These are phyloP conservation scores for Halisarca cf. caerulea DNA, from an alignment of 37 sponge, comb jelly and placozoan species.

Conservation along the genomic window DNA sequence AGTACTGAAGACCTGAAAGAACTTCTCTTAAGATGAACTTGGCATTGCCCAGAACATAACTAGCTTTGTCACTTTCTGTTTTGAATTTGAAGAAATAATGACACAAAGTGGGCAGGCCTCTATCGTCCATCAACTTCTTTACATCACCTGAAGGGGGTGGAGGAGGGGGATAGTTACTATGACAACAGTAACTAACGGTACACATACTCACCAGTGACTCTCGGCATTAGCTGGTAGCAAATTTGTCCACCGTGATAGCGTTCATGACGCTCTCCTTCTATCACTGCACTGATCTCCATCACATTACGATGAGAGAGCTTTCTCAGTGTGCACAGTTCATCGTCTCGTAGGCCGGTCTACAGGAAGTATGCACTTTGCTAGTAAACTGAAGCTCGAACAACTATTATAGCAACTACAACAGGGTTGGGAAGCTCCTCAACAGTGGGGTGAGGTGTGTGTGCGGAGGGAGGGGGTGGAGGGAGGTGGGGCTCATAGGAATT, in stretches of 20 bases:
- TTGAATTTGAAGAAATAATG: neutral
- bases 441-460: too few species aligned
- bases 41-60: slow-evolving; percentile 19
- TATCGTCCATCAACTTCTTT: slow-evolving; percentile 4
- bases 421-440: too few species aligned
- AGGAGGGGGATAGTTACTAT: too few species aligned
- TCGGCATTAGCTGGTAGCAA: slow-evolving; percentile 8
- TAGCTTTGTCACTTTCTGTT: neutral
- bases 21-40: slow-evolving; percentile 28
- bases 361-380: too few species aligned
- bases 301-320: neutral
- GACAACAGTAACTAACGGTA: neutral
- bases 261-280: slow-evolving; percentile 1
- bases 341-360: neutral
- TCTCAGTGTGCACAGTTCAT: neutral
- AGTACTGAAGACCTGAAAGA: slow-evolving; percentile 20
- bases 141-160: neutral
- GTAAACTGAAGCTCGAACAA: too few species aligned
- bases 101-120: neutral
- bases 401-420: too few species aligned
- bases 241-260: neutral
- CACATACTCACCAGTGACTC: neutral
- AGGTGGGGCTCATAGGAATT: too few species aligned
- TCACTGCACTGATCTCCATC: slow-evolving; percentile 11
- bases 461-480: too few species aligned